These are phyloP conservation scores for Montifringilla adamsi DNA, from an alignment of 2,113 vertebrate species.

Conservation along the genomic window DNA sequence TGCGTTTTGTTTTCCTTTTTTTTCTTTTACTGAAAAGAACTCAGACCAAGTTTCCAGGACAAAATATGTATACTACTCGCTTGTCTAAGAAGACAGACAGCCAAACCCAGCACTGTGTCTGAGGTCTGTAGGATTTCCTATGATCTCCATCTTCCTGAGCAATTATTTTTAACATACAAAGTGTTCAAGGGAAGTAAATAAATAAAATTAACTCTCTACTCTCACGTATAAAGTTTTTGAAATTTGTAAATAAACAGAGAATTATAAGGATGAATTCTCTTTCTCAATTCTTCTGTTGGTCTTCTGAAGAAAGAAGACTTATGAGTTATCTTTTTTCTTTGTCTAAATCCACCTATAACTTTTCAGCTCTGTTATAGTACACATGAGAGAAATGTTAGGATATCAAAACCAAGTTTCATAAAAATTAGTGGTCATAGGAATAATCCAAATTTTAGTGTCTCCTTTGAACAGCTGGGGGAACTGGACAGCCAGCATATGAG, in stretches of 20 bases:
- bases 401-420: neutral
- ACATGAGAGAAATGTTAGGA: neutral
- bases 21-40: neutral
- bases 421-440: neutral
- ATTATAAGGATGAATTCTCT: neutral
- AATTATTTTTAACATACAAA: neutral
- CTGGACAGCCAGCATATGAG: neutral
- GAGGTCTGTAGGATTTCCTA: neutral
- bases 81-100: neutral
- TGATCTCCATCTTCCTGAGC: neutral
- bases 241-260: neutral
- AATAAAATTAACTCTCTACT: neutral
- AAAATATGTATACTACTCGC: neutral
- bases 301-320: neutral
- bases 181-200: neutral
- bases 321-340: rapidly evolving
- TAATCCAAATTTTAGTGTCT: neutral
- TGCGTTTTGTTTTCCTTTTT: too few relatives aligned
- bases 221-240: neutral
- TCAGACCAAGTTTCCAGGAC: neutral
- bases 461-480: neutral
- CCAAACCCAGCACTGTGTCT: neutral
- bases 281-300: neutral
- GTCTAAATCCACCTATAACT: neutral
- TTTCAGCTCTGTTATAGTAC: neutral